These are phyloP conservation scores for Melanostoma scalare DNA, from an alignment of 2,888 invertebrate species.

Conservation along the genomic window DNA sequence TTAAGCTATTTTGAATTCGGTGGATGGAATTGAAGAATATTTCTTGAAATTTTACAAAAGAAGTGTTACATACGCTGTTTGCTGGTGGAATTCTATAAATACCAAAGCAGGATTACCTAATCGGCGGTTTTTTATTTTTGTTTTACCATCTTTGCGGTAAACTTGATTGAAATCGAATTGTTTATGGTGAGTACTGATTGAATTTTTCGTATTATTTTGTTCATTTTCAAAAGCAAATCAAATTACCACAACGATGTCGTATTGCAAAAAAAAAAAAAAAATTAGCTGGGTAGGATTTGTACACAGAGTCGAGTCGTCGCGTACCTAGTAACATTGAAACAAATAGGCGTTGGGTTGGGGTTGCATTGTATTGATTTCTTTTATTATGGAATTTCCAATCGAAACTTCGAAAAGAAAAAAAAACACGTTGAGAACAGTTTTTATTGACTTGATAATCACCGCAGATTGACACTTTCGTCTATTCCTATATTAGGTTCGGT, in stretches of 20 bases:
- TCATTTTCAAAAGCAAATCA: conserved; percentile 33
- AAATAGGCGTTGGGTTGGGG: conserved; percentile 18
- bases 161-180: conserved; percentile 50
- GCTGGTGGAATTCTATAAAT: conserved; percentile 6
- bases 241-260: conserved; percentile 68
- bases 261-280: conserved; percentile 52
- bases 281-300: conserved; percentile 4
- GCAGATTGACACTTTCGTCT: conserved; percentile 37
- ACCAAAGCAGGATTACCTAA: conserved; percentile 53
- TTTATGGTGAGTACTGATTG: conserved; percentile 55
- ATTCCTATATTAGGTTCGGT: not conserved
- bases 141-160: conserved; percentile 43
- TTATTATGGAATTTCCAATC: conserved; percentile 20
- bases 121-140: conserved; percentile 27
- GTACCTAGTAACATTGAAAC: conserved; percentile 58
- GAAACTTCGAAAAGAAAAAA: conserved; percentile 23
- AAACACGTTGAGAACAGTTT: conserved; percentile 2
- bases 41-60: not conserved
- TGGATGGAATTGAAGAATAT: too few relatives aligned
- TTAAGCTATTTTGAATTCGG: too few relatives aligned
- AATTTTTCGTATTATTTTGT: conserved; percentile 2
- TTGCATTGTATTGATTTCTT: conserved; percentile 54
- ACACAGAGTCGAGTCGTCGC: not conserved
- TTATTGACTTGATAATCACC: conserved; percentile 2
- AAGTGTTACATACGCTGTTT: not conserved